Evolutionary conservation across 2,797 vertebrate species (phyloP).

Genomic region (Pipistrellus kuhlii): DNA sequence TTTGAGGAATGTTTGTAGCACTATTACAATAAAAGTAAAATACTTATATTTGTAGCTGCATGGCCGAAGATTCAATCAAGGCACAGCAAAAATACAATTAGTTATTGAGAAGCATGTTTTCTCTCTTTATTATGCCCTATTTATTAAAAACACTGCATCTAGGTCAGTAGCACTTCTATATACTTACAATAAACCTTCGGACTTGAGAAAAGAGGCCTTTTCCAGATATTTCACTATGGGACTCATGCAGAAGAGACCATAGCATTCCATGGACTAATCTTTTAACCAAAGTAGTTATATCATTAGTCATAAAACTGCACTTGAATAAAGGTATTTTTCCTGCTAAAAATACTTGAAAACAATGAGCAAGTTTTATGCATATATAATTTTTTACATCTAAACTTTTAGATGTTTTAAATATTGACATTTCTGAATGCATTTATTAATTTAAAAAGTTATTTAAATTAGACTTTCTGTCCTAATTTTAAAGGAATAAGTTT

Average conservation of each 20-base stretch:
- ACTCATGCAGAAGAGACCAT: not conserved
- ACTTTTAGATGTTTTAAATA: not conserved
- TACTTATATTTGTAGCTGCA: not conserved
- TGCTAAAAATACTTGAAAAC: not conserved
- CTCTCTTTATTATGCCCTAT: not conserved
- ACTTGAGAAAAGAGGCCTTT: not conserved
- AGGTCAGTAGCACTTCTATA: not conserved
- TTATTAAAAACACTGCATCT: not conserved
- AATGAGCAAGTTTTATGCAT: not conserved
- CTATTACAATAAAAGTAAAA: not conserved
- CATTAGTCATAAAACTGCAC: not conserved
- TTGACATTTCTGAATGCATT: slow-evolving; percentile 49
- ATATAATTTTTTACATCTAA: not conserved
- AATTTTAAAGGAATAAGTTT: not conserved
- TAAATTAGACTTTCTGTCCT: slow-evolving; percentile 6
- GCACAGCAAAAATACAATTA: not conserved
- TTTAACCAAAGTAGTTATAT: not conserved
- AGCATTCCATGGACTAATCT: not conserved
- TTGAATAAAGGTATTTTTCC: not conserved
- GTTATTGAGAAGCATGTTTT: not conserved
- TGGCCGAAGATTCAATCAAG: not conserved
- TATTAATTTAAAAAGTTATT: not conserved
- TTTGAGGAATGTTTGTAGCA: not conserved
- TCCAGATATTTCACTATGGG: not conserved
- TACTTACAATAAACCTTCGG: not conserved